Evolutionary conservation across 1,140 invertebrate species (phyloP).

Genomic region (Hylyphantes graminicola): DNA sequence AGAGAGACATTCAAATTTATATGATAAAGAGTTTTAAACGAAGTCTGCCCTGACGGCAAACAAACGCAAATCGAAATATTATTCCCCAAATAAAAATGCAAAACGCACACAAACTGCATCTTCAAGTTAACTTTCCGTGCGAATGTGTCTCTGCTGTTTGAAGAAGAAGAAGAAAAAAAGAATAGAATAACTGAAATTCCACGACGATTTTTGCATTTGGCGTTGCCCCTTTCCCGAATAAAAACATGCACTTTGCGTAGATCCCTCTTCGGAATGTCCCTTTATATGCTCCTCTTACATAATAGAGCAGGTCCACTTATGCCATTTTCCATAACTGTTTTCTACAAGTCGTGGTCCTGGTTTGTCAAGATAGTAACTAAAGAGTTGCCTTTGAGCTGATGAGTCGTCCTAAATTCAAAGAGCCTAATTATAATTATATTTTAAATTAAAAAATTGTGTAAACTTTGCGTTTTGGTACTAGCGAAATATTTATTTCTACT

Average conservation of each 20-base stretch:
- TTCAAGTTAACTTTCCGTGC: not conserved
- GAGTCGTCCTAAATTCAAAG: no score
- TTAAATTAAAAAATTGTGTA: no score
- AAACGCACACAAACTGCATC: conserved; percentile 4
- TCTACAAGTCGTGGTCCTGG: not conserved
- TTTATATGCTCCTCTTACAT: conserved; percentile 6
- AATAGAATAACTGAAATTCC: conserved; percentile 39
- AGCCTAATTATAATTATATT: no score
- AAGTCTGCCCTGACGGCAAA: conserved; percentile 25
- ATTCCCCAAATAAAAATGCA: conserved; percentile 45
- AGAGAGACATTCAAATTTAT: conserved; percentile 31
- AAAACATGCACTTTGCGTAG: no score
- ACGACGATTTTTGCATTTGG: conserved; percentile 49
- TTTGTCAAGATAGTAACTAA: not conserved
- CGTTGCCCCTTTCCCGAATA: no score
- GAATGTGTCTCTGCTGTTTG: not conserved
- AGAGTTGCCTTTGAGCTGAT: not conserved
- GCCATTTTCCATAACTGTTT: conserved; percentile 52
- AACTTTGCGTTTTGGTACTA: no score
- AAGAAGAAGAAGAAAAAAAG: conserved; percentile 21
- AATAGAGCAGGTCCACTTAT: conserved; percentile 41
- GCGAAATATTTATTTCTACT: no score
- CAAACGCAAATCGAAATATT: conserved; percentile 53
- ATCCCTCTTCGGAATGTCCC: no score
- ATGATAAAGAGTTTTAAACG: conserved; percentile 59